phyloP scores from a whole-genome alignment of 1,140 invertebrate genomes.

The Macrobrachium nipponense region DNA sequence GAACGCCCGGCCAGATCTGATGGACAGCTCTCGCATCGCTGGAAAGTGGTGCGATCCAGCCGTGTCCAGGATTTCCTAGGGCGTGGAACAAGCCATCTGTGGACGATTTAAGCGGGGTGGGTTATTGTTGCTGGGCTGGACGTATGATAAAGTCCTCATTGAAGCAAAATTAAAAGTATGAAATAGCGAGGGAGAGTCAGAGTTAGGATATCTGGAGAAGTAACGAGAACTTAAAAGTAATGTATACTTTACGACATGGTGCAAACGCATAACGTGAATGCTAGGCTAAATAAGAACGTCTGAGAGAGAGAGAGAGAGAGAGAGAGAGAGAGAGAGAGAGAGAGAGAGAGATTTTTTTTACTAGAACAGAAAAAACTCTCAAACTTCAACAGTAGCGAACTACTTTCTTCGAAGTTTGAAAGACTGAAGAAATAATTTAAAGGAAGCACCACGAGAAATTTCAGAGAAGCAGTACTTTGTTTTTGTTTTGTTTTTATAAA shows the following conservation, averaged over 20 bases:
- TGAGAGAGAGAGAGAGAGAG: constrained; percentile 7
- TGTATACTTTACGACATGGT: too few relatives aligned
- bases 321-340: constrained; percentile 1
- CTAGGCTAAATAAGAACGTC: too few relatives aligned
- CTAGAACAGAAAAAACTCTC: too few relatives aligned
- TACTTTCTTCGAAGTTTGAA: too few relatives aligned
- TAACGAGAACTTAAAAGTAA: neutral
- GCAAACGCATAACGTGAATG: too few relatives aligned
- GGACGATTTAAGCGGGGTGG: too few relatives aligned
- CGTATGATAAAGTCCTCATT: neutral
- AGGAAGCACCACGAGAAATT: too few relatives aligned
- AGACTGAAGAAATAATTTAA: too few relatives aligned
- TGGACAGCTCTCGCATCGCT: constrained; percentile 68
- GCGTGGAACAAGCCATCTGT: constrained; percentile 68
- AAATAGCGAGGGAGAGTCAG: neutral
- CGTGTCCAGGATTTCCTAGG: constrained; percentile 69
- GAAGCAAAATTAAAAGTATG: neutral
- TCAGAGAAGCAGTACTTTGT: too few relatives aligned
- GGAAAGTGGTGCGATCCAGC: constrained; percentile 68
- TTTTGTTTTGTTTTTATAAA: too few relatives aligned
- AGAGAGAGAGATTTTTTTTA: neutral
- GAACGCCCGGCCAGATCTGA: constrained; percentile 67
- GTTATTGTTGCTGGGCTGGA: neutral
- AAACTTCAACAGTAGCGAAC: too few relatives aligned
- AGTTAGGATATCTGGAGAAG: neutral